Conservation (phyloP, 1,140 invertebrate genomes). For the Drosophila ercepeae region DNA sequence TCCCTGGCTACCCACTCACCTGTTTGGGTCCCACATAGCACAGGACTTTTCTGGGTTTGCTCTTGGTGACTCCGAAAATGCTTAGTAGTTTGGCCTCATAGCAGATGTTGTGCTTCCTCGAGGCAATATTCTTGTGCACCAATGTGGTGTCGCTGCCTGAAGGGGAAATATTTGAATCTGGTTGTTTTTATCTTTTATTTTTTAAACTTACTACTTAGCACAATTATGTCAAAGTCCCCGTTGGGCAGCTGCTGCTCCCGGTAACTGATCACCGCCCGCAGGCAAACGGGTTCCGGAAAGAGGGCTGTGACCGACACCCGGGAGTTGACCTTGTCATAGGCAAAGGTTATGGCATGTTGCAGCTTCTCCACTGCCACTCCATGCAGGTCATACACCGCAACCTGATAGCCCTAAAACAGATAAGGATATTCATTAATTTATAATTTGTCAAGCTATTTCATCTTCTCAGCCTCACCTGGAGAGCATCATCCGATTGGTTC, state of each 20-base stretch:
- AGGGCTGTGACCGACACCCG: conserved; percentile 85
- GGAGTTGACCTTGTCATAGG: conserved; percentile 86
- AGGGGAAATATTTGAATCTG: background rate
- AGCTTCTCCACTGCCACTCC: conserved; percentile 84
- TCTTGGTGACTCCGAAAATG: conserved; percentile 86
- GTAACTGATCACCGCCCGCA: conserved; percentile 92
- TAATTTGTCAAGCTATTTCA: background rate
- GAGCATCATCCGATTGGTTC: conserved; percentile 86
- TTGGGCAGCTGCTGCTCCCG: conserved; percentile 91
- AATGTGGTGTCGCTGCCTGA: conserved; percentile 90
- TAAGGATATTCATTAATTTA: background rate
- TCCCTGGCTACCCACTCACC: conserved; percentile 67
- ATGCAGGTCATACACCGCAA: conserved; percentile 85
- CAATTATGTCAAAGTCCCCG: conserved; percentile 96
- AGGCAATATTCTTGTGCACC: conserved; percentile 94
- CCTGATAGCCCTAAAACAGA: conserved; percentile 85
- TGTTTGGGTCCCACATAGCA: conserved; percentile 94
- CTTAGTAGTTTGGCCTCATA: conserved; percentile 93
- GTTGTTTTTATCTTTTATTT: background rate
- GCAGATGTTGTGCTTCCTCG: conserved; percentile 92
- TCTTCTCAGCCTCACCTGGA: conserved; percentile 81
- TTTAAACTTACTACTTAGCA: conserved; percentile 90
- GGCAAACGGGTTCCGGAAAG: conserved; percentile 88
- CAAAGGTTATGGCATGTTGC: conserved; percentile 85
- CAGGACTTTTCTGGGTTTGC: conserved; percentile 93